Conservation (phyloP, 2,888 invertebrate genomes). For the Lamellibrachia satsuma region DNA sequence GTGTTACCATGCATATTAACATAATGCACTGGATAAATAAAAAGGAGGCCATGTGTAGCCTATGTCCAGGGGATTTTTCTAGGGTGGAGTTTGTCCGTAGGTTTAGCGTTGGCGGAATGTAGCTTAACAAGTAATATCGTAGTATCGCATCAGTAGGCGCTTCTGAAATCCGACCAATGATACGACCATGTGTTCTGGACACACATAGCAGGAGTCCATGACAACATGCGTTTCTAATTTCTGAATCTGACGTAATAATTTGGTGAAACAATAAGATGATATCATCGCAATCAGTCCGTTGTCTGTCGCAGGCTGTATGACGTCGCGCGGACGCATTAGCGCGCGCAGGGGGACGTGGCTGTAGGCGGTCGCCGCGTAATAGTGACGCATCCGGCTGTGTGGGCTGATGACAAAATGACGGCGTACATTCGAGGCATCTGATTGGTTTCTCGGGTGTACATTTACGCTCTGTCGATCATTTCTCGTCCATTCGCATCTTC, state of each 20-base stretch:
- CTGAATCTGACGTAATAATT: background rate
- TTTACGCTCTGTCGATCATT: background rate
- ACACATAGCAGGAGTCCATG: background rate
- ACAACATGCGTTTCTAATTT: background rate
- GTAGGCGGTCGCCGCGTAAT: background rate
- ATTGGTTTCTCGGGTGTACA: background rate
- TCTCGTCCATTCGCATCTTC: background rate
- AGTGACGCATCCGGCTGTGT: background rate
- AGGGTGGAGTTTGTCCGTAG: too few relatives aligned
- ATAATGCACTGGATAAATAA: too few relatives aligned
- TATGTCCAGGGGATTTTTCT: too few relatives aligned
- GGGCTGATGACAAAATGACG: background rate
- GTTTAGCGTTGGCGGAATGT: background rate
- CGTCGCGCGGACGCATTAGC: background rate
- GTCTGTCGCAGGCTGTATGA: background rate
- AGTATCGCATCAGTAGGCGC: background rate
- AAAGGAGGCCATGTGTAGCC: too few relatives aligned
- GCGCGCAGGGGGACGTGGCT: background rate
- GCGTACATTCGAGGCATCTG: background rate
- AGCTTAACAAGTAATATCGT: background rate
- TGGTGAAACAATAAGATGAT: background rate
- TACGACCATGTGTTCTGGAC: background rate
- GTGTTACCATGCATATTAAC: too few relatives aligned
- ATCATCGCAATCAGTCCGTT: background rate
- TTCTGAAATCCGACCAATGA: background rate